A percentile compares a stretch with the other conserved stretches of the same genome.
Conservation (phyloP, 2,797 vertebrate species). For the Choloepus didactylus region DNA sequence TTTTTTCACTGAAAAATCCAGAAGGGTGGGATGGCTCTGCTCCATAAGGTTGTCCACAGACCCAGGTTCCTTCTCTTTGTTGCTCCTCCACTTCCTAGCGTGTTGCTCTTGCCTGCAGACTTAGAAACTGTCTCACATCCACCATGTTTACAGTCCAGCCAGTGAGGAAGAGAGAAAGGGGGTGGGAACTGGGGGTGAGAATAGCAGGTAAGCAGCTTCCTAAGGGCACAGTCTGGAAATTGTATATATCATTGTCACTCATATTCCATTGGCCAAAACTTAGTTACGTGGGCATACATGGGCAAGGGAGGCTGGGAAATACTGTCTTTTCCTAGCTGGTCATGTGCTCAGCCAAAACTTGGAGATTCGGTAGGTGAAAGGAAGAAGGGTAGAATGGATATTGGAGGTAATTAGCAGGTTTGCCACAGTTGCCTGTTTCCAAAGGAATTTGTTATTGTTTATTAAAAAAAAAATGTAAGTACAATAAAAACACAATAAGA, state of each 20-base stretch:
- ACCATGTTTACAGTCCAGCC: background rate
- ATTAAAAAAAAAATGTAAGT: background rate
- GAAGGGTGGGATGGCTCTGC: background rate
- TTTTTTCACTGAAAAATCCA: background rate
- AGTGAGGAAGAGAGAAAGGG: background rate
- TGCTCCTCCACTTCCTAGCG: background rate
- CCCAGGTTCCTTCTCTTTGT: background rate
- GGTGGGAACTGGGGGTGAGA: background rate
- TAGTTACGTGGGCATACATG: background rate
- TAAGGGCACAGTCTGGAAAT: background rate
- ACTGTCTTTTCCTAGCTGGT: background rate
- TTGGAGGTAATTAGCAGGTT: background rate
- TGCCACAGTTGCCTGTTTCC: background rate
- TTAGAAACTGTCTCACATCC: background rate
- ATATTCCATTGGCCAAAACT: background rate
- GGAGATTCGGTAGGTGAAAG: background rate
- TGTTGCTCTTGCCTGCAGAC: background rate
- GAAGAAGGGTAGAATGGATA: background rate
- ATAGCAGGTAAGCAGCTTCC: background rate
- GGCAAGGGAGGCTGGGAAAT: background rate
- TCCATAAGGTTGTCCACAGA: background rate
- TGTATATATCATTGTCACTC: background rate
- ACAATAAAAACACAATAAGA: background rate
- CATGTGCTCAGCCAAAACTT: background rate
- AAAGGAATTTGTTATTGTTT: background rate